These are phyloP conservation scores for Caenorhabditis inopinata DNA, from an alignment of 1,140 invertebrate species.

Conservation along the genomic window DNA sequence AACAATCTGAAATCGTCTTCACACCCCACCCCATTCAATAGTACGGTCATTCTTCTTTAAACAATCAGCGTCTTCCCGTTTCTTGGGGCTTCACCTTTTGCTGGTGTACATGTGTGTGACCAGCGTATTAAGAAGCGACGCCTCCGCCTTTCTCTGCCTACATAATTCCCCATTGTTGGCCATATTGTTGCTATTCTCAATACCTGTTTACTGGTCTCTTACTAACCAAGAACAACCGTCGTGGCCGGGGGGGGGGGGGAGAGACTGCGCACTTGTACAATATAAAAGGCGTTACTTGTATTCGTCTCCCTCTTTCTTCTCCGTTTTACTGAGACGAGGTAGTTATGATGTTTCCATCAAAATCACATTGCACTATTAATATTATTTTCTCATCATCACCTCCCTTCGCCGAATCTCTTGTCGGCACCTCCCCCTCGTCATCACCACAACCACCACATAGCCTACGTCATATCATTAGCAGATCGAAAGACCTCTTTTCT, in stretches of 20 bases:
- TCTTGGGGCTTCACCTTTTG: neutral
- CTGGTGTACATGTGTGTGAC: neutral
- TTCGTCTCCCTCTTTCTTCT: neutral
- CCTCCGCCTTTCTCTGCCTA: no score
- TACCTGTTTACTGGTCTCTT: slow-evolving; percentile 14
- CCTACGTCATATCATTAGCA: slow-evolving; percentile 6
- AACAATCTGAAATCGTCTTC: slow-evolving; percentile 16
- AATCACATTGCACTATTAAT: slow-evolving; percentile 13
- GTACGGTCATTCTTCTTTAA: neutral
- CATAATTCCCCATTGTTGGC: neutral
- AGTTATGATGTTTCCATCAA: no score
- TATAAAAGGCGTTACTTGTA: neutral
- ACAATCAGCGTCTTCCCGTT: neutral
- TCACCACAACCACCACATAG: no score
- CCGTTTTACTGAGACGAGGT: no score
- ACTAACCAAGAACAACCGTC: neutral
- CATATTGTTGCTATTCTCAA: slow-evolving; percentile 7
- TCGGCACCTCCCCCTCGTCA: no score
- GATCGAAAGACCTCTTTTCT: neutral
- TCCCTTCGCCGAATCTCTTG: slow-evolving; percentile 11
- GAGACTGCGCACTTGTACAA: neutral
- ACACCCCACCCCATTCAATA: neutral
- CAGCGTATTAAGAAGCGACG: slow-evolving; percentile 3
- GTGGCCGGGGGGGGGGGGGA: neutral
- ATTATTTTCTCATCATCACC: neutral